These are phyloP conservation scores for Conus canariensis DNA, from an alignment of 2,888 invertebrate genomes.

Conservation along the genomic window DNA sequence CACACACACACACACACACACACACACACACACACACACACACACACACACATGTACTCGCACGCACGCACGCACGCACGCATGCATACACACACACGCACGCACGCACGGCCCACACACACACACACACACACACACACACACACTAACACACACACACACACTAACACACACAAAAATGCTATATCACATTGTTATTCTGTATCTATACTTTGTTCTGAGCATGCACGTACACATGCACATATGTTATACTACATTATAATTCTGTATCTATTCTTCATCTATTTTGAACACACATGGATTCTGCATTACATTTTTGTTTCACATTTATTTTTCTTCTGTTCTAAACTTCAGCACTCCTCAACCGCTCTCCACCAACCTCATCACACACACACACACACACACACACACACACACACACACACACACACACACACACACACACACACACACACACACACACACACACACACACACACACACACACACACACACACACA, in stretches of 20 bases:
- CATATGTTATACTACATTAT: too few species aligned
- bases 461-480: not conserved
- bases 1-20: constrained; percentile 11
- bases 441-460: not conserved
- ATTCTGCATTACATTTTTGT: too few species aligned
- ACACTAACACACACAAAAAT: not conserved
- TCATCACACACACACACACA: too few species aligned
- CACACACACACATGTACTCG: not conserved
- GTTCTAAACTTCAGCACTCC: too few species aligned
- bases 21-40: constrained; percentile 16
- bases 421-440: constrained; percentile 13
- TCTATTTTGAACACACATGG: too few species aligned
- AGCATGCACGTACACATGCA: too few species aligned
- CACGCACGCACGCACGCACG: not conserved
- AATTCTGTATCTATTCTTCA: too few species aligned
- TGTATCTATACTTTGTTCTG: too few species aligned
- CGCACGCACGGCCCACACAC: not conserved
- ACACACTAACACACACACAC: not conserved
- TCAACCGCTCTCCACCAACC: too few species aligned
- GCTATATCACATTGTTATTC: too few species aligned
- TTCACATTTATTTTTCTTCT: too few species aligned
- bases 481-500: too few species aligned
- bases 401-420: not conserved
- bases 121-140: not conserved
- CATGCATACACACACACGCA: not conserved